Conservation (phyloP, 2,797 vertebrate species). For the Eupleurogrammus muticus region DNA sequence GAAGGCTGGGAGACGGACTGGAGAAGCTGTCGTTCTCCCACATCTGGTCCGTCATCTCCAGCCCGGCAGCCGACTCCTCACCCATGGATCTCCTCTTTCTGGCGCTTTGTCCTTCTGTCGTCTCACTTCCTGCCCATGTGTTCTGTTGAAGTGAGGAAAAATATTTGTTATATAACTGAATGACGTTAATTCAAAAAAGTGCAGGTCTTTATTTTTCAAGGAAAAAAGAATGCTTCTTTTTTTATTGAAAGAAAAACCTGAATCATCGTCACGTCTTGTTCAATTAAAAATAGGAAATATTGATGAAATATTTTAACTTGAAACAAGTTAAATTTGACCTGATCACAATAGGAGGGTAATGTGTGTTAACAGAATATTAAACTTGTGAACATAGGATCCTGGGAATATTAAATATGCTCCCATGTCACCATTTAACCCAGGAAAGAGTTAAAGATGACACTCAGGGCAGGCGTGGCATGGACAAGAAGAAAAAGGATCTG, state of each 20-base stretch:
- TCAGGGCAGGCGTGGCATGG: background rate
- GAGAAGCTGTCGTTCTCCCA: slow-evolving; percentile 77
- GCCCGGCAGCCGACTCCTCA: slow-evolving; percentile 33
- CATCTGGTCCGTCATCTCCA: slow-evolving; percentile 54
- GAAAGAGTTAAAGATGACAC: background rate
- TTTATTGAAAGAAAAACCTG: background rate
- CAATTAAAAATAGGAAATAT: no score
- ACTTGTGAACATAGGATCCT: no score
- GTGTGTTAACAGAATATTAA: no score
- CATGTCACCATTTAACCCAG: background rate
- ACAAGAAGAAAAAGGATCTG: slow-evolving; percentile 17
- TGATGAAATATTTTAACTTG: no score
- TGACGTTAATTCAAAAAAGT: slow-evolving; percentile 15
- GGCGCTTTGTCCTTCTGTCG: slow-evolving; percentile 38
- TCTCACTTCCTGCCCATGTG: slow-evolving; percentile 76
- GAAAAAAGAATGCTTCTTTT: background rate
- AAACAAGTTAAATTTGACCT: no score
- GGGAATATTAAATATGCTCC: no score
- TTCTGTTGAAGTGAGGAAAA: slow-evolving; percentile 53
- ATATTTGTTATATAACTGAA: slow-evolving; percentile 15
- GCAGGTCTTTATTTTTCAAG: background rate
- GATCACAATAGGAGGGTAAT: no score
- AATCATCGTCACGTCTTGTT: no score
- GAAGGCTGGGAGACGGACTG: slow-evolving; percentile 35
- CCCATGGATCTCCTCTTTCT: slow-evolving; percentile 52